phyloP scores from a whole-genome alignment of 2,888 invertebrate species.

The Macrophya annulata region DNA sequence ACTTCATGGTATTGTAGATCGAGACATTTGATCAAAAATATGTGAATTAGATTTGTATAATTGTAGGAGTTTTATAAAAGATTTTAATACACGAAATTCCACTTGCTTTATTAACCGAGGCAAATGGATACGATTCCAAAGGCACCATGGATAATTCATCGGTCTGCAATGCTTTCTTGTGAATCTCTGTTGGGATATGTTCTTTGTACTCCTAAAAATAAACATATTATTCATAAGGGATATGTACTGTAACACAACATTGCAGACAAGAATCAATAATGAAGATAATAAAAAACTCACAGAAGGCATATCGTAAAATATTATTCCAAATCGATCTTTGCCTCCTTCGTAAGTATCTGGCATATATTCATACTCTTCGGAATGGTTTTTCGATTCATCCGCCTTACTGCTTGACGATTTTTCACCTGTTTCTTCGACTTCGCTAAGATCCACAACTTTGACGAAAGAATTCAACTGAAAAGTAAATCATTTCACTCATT shows the following conservation, averaged over 20 bases:
- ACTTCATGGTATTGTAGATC: background rate
- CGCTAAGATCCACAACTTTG: conserved; percentile 70
- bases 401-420: conserved; percentile 58
- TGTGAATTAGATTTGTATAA: background rate
- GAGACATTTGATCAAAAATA: conserved; percentile 21
- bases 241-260: background rate
- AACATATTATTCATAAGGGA: background rate
- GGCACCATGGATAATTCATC: conserved; percentile 68
- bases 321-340: conserved; percentile 74
- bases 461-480: conserved; percentile 70
- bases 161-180: conserved; percentile 60
- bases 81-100: conserved; percentile 23
- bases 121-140: conserved; percentile 77
- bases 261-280: background rate
- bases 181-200: conserved; percentile 60
- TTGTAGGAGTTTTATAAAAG: background rate
- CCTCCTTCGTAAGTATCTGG: conserved; percentile 74
- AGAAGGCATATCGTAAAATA: conserved; percentile 71
- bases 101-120: conserved; percentile 76
- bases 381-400: conserved; percentile 58
- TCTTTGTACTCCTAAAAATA: conserved; percentile 42
- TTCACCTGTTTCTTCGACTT: conserved; percentile 42
- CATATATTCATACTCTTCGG: conserved; percentile 69
- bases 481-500: conserved; percentile 30
- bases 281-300: conserved; percentile 61